Conservation (phyloP, 2,113 vertebrate genomes). For the Nycticryphes semicollaris region DNA sequence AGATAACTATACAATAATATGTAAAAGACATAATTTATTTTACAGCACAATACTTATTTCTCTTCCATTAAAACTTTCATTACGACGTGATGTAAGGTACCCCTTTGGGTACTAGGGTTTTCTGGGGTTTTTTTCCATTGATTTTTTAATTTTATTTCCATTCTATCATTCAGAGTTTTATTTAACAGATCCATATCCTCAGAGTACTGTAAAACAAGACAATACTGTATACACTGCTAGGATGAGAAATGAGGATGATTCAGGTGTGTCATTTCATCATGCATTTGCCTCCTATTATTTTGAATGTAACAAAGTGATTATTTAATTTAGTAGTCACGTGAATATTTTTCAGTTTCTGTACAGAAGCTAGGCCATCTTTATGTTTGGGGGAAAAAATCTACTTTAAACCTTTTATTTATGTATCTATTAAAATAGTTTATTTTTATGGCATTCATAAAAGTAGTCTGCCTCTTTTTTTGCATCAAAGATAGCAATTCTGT, state of each 20-base stretch:
- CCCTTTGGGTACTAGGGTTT: background rate
- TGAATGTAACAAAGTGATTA: constrained; percentile 67
- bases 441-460: constrained; percentile 71
- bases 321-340: constrained; percentile 53
- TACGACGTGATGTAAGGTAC: background rate
- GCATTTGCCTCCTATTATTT: constrained; percentile 49
- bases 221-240: constrained; percentile 57
- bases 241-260: constrained; percentile 27
- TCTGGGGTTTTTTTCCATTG: background rate
- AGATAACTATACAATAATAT: background rate
- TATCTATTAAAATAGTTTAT: constrained; percentile 78
- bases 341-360: constrained; percentile 50
- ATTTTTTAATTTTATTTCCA: constrained; percentile 52
- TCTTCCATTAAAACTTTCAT: background rate
- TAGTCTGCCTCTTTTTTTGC: constrained; percentile 13
- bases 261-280: constrained; percentile 22
- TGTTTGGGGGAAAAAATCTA: constrained; percentile 13
- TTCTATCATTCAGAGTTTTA: constrained; percentile 38
- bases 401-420: constrained; percentile 75
- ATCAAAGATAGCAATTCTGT: background rate
- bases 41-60: constrained; percentile 36
- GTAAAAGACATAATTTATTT: constrained; percentile 73
- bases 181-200: constrained; percentile 53
- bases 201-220: constrained; percentile 69
- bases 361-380: constrained; percentile 52